These are phyloP conservation scores for Crossaster papposus DNA, from an alignment of 53 echinoderm and acorn worm species.

Conservation along the genomic window DNA sequence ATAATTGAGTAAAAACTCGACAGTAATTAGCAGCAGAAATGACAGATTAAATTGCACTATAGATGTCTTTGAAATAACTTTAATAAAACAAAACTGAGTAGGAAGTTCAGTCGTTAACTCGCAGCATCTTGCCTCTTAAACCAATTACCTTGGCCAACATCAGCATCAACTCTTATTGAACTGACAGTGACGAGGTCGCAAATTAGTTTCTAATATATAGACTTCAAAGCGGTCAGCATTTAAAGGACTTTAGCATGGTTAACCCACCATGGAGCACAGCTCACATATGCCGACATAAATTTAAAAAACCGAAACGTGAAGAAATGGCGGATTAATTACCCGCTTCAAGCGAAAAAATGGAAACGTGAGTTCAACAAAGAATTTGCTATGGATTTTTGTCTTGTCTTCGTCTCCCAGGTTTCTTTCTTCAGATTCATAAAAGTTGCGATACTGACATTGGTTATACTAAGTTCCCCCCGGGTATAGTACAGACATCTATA, in stretches of 20 bases:
- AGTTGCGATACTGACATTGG: neutral
- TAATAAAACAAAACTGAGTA: no score
- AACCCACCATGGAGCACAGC: neutral
- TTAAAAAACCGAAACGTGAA: neutral
- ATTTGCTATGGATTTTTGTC: slow-evolving; percentile 10
- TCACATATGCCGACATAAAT: no score
- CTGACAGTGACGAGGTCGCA: neutral
- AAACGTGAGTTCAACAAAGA: neutral
- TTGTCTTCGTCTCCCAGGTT: neutral
- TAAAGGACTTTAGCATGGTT: neutral
- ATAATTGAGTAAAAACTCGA: no score
- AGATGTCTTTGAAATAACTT: no score
- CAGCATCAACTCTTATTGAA: neutral
- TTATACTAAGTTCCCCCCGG: neutral
- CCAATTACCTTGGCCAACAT: neutral
- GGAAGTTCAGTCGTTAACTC: neutral
- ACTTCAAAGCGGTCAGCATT: neutral
- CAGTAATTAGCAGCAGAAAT: no score
- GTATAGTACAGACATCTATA: neutral
- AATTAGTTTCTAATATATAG: neutral
- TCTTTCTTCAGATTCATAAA: neutral
- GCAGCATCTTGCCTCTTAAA: neutral
- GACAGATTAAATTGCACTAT: no score
- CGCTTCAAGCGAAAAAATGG: neutral
- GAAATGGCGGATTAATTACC: no score